Conservation (phyloP, 2,797 vertebrate species). For the Gallinago nigripennis region DNA sequence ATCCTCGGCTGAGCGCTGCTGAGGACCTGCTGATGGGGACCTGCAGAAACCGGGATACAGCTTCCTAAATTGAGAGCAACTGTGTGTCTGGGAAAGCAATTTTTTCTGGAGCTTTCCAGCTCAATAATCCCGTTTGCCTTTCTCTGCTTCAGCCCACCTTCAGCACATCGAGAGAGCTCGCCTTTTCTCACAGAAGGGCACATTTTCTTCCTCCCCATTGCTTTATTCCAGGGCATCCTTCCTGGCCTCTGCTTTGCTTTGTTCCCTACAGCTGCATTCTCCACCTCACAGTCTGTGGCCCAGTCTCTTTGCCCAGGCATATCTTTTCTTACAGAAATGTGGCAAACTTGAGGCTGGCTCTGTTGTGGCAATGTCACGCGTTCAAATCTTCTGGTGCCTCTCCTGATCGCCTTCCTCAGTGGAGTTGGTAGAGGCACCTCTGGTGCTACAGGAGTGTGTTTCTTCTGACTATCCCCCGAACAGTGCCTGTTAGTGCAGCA, state of each 20-base stretch:
- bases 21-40: neutral
- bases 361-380: neutral
- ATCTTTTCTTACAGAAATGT: neutral
- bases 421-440: slow-evolving; percentile 6
- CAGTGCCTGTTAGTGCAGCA: neutral
- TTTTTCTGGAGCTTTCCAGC: slow-evolving; percentile 8
- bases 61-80: slow-evolving; percentile 2
- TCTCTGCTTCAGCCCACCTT: neutral
- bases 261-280: neutral
- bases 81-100: neutral
- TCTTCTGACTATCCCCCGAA: neutral
- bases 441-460: neutral
- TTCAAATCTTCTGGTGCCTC: neutral
- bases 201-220: neutral
- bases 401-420: slow-evolving; percentile 20
- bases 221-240: slow-evolving; percentile 23
- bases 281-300: neutral
- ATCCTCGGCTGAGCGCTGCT: neutral
- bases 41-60: neutral
- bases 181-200: neutral
- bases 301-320: neutral
- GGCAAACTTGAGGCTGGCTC: neutral
- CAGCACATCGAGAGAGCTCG: neutral
- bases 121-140: neutral
- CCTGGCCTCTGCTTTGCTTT: slow-evolving; percentile 17